Evolutionary conservation across 2,113 vertebrate genomes (phyloP).

Genomic region (Phylloscopus trochiloides): DNA sequence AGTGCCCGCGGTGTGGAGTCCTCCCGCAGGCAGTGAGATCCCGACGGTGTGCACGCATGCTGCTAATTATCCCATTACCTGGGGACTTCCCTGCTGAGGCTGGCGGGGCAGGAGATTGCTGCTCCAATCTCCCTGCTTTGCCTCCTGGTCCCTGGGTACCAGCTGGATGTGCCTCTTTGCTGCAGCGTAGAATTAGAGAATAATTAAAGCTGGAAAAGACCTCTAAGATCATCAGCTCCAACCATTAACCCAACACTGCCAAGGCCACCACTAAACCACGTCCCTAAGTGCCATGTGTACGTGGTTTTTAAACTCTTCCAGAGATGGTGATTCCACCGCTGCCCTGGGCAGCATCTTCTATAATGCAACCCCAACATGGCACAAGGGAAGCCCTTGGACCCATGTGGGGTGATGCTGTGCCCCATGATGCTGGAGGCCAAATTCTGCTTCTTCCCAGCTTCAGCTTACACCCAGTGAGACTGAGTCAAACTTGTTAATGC

Average conservation of each 20-base stretch:
- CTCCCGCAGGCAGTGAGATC: background rate
- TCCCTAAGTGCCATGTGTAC: background rate
- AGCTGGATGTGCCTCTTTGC: background rate
- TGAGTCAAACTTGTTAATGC: background rate
- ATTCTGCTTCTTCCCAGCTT: background rate
- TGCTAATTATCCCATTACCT: background rate
- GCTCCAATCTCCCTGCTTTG: background rate
- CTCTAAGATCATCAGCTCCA: background rate
- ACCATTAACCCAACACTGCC: background rate
- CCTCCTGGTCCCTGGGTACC: background rate
- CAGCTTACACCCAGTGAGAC: background rate
- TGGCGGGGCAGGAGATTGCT: background rate
- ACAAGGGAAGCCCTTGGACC: rapidly evolving
- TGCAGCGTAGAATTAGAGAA: background rate
- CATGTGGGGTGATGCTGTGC: background rate
- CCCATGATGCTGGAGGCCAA: rapidly evolving
- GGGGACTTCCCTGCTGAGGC: background rate
- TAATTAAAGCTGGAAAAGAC: background rate
- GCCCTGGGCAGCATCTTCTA: background rate
- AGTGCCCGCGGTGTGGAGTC: background rate
- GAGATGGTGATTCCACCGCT: background rate
- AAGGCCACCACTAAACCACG: background rate
- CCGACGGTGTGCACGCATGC: rapidly evolving
- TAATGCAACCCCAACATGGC: rapidly evolving
- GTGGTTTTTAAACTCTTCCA: background rate